A percentile compares a stretch with the other conserved stretches of the same genome.
phyloP scores from a whole-genome alignment of 37 sponge, comb jelly and placozoan species.

The Crambe crambe region DNA sequence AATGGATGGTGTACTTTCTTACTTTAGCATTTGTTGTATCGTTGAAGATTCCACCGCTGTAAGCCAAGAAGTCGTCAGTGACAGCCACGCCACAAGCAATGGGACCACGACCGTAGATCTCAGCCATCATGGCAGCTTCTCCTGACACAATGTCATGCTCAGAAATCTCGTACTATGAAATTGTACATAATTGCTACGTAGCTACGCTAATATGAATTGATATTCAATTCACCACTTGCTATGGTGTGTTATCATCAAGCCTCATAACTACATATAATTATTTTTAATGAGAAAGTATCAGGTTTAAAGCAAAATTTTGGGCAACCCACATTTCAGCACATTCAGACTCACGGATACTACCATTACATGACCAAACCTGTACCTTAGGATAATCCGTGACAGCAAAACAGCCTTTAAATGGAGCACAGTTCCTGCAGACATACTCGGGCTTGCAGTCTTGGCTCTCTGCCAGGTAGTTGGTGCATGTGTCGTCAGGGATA shows the following conservation, averaged over 20 bases:
- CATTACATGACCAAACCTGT: no score
- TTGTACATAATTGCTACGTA: no score
- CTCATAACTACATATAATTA: no score
- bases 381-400: constrained; percentile 71
- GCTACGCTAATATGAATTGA: no score
- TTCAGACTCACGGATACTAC: no score
- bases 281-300: no score
- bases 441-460: constrained; percentile 58
- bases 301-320: no score
- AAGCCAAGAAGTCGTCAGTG: constrained; percentile 65
- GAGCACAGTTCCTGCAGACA: constrained; percentile 74
- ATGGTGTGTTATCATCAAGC: not conserved
- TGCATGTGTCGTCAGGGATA: constrained; percentile 83
- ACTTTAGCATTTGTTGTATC: constrained; percentile 68
- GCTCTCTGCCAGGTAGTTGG: constrained; percentile 71
- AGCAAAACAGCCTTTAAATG: constrained; percentile 62
- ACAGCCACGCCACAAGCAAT: constrained; percentile 82
- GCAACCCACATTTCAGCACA: no score
- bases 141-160: constrained; percentile 81
- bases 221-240: not conserved
- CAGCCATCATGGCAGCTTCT: constrained; percentile 71
- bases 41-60: constrained; percentile 74
- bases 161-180: constrained; percentile 55
- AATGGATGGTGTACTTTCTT: not conserved
- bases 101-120: constrained; percentile 80